Base-by-base conservation (phyloP, 2,888 invertebrate genomes). In the Steinernema scapterisci region DNA sequence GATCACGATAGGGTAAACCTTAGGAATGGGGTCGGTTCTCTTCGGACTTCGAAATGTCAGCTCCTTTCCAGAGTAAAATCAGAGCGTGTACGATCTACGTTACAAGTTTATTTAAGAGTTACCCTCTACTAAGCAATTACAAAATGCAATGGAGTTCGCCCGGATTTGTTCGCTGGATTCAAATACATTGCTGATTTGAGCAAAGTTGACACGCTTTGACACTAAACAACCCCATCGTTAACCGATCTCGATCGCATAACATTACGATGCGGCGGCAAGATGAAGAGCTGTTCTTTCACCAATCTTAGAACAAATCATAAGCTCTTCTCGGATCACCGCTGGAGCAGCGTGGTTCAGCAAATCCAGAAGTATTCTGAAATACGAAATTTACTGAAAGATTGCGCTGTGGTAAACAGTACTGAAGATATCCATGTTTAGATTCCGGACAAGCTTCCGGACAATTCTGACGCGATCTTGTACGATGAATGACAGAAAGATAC, bases 1-100 rank as follows among this genome's bases (percentile, higher is more conserved):
- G n/a, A n/a, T n/a, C n/a, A n/a, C n/a, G n/a, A n/a, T n/a, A n/a
- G n/a, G n/a, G n/a, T n/a, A n/a, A n/a, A n/a, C n/a, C n/a, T n/a
- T n/a, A n/a, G 19, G 23, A 63, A 5, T 27, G 25, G 1, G 63
- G 63, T 13, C 63, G 27, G 16, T 25, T 2, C 7, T 31, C 16
- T 27, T 63, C 27, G 16, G 63, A 63, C 38, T 63, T 63, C 16
- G 63, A 63, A 25, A 25, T 63, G n/a, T 63, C 63, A 11, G 63
- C 63, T 3, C 63, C 63, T 11, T 11, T 16, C 31, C 21, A 25
- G 9, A 63, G 31, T 1, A 63, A 31, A 11, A 21, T 16, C 25
- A 38, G 38, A 2, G 27, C 63, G 31, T 63, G 5, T 31, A 31
- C 31, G 6, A 63, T 54, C 7, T 3, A 54, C 3, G 54, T 19